phyloP scores from a whole-genome alignment of 2,797 vertebrate species.

The Moxostoma hubbsi region DNA sequence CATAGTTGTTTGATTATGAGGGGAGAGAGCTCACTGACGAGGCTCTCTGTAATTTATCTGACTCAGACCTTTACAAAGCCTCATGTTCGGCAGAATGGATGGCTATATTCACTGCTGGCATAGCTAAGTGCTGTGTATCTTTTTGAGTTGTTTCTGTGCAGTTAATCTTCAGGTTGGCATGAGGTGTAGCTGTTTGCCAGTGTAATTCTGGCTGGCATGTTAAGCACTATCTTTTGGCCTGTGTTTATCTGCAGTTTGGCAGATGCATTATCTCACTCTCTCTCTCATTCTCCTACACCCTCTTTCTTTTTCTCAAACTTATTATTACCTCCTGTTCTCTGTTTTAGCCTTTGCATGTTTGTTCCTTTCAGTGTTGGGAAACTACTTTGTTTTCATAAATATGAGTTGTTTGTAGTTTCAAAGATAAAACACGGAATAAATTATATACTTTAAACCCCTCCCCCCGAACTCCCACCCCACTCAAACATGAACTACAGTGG shows the following conservation, averaged over 20 bases:
- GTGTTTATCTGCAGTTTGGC: conserved; percentile 2
- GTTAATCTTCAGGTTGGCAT: conserved; percentile 41
- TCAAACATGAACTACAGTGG: too few species aligned
- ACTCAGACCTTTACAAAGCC: conserved; percentile 2
- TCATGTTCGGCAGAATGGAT: conserved; percentile 34
- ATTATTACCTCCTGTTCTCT: background rate
- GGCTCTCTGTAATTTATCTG: conserved; percentile 55
- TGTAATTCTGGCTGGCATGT: conserved; percentile 9
- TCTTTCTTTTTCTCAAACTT: background rate
- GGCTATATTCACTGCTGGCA: conserved; percentile 46
- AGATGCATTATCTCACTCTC: too few species aligned
- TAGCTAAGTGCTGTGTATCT: conserved; percentile 11
- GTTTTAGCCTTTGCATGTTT: too few species aligned
- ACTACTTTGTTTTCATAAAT: too few species aligned
- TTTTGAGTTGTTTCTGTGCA: conserved; percentile 47
- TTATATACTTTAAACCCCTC: too few species aligned
- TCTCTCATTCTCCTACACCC: background rate
- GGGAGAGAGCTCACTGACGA: conserved; percentile 67
- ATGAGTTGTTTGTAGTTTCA: too few species aligned
- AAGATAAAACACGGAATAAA: too few species aligned
- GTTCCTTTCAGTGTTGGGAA: too few species aligned
- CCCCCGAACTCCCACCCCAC: too few species aligned
- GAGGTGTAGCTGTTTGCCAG: conserved; percentile 22
- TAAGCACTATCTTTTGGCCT: conserved; percentile 19
- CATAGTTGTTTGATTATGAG: conserved; percentile 79